These are phyloP conservation scores for Panthera leo DNA, from an alignment of 2,113 vertebrate genomes.

Conservation along the genomic window DNA sequence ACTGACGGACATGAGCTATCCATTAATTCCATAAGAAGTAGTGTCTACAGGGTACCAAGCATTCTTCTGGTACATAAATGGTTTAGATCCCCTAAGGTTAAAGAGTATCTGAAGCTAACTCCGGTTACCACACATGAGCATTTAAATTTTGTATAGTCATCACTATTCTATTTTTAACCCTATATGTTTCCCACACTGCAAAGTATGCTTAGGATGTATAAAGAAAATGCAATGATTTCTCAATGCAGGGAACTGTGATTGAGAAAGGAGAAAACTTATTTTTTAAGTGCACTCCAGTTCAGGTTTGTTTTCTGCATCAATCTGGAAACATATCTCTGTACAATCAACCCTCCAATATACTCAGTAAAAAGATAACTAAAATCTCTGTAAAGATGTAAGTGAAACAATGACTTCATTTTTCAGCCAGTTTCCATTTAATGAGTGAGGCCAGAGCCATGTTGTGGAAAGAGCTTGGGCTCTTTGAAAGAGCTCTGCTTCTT, in stretches of 20 bases:
- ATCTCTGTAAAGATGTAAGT: background rate
- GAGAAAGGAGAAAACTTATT: background rate
- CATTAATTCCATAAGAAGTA: background rate
- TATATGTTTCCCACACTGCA: background rate
- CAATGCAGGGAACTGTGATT: background rate
- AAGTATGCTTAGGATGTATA: background rate
- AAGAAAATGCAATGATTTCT: background rate
- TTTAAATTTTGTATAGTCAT: background rate
- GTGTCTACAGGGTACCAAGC: background rate
- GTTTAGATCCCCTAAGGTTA: background rate
- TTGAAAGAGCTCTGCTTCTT: background rate
- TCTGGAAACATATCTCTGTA: background rate
- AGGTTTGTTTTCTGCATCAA: background rate
- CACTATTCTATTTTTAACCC: background rate
- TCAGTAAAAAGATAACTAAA: background rate
- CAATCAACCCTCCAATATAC: background rate
- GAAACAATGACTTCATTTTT: background rate
- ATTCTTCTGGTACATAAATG: background rate
- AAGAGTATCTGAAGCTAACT: background rate
- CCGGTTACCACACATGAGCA: background rate
- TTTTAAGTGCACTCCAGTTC: background rate
- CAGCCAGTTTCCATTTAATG: background rate
- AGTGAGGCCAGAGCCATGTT: background rate
- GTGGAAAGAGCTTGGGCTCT: background rate
- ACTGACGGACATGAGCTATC: background rate